phyloP scores from a whole-genome alignment of 2,888 invertebrate genomes.

The Micoletzkya japonica region DNA sequence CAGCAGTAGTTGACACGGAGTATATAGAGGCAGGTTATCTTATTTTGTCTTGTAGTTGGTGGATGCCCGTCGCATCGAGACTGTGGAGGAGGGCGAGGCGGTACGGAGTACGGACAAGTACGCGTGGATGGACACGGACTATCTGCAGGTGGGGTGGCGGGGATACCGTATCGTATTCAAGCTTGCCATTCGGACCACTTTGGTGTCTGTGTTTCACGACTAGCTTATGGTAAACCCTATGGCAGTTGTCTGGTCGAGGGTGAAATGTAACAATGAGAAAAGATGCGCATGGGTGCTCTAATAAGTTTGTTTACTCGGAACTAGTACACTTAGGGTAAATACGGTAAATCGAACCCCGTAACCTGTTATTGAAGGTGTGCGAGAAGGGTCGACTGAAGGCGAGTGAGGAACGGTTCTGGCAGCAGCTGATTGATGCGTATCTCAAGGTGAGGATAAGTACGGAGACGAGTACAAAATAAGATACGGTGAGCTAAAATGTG shows the following conservation, averaged over 20 bases:
- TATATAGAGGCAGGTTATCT: too few species aligned
- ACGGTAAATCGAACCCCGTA: background rate
- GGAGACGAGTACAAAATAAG: too few species aligned
- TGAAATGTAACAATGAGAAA: too few species aligned
- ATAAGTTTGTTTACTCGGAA: too few species aligned
- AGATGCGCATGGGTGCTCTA: too few species aligned
- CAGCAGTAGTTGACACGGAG: too few species aligned
- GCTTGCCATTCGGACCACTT: background rate
- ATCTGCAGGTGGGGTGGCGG: constrained; percentile 4
- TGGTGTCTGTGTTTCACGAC: background rate
- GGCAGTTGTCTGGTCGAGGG: too few species aligned
- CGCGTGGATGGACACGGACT: constrained; percentile 19
- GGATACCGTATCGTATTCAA: background rate
- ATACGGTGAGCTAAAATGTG: background rate
- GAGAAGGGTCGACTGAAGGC: constrained; percentile 57
- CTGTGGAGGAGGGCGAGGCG: constrained; percentile 10
- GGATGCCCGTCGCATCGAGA: background rate
- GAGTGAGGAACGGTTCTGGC: constrained; percentile 71
- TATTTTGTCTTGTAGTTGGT: too few species aligned
- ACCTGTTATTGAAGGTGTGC: constrained; percentile 39
- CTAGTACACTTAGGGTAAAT: too few species aligned
- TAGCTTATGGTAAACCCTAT: too few species aligned
- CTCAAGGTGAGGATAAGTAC: constrained; percentile 59
- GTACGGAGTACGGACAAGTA: constrained; percentile 11
- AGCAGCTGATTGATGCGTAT: constrained; percentile 60